Evolutionary conservation across 2,113 vertebrate genomes (phyloP).

Genomic region (Thamnophis sirtalis): DNA sequence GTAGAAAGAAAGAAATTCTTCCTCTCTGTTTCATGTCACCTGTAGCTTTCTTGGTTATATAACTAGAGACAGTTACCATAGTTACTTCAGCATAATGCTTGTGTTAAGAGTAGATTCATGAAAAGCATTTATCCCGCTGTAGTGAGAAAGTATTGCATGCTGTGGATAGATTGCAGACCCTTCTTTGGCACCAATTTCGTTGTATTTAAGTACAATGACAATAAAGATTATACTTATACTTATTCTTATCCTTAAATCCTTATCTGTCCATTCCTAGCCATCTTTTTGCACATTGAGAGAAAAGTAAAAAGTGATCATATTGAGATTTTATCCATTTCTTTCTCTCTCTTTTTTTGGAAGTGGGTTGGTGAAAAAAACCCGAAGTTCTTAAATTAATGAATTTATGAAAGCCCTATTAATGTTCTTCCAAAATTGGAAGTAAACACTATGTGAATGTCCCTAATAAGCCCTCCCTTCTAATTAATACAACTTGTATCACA

Average conservation of each 20-base stretch:
- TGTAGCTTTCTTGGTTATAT: neutral
- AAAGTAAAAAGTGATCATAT: constrained; percentile 22
- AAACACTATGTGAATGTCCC: neutral
- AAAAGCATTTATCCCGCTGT: constrained; percentile 17
- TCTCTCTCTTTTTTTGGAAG: neutral
- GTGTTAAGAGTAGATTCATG: constrained; percentile 5
- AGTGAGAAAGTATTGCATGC: constrained; percentile 4
- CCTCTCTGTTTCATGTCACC: constrained; percentile 23
- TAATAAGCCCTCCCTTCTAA: neutral
- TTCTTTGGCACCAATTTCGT: neutral
- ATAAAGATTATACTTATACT: too few relatives aligned
- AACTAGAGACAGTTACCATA: constrained; percentile 18
- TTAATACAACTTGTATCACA: neutral
- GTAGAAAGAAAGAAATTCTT: neutral
- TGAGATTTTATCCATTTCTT: constrained; percentile 19
- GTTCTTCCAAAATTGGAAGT: neutral
- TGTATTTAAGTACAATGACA: too few relatives aligned
- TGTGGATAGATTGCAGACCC: constrained; percentile 8
- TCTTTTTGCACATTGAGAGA: constrained; percentile 40
- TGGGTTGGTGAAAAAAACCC: neutral
- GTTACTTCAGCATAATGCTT: constrained; percentile 19
- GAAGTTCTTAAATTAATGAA: constrained; percentile 20
- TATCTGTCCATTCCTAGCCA: neutral
- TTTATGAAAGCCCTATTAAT: neutral
- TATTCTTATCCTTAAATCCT: constrained; percentile 23